A percentile compares a stretch with the other conserved stretches of the same genome.
phyloP scores from a whole-genome alignment of 2,888 invertebrate species.

The Chrysomela aeneicollis region DNA sequence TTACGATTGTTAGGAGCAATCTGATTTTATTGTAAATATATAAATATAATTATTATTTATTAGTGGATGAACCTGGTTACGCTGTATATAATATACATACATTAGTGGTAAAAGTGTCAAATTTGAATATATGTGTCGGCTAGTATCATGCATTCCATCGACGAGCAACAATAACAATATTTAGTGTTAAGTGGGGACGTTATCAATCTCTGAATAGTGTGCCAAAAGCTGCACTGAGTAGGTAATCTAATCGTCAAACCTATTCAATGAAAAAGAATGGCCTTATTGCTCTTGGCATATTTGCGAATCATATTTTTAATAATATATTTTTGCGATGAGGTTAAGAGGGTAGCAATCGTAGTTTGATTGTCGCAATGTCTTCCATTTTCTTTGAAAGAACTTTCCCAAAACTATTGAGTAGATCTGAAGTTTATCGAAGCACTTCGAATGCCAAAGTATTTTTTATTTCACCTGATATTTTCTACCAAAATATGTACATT shows the following conservation, averaged over 20 bases:
- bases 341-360: background rate
- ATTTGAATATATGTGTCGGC: background rate
- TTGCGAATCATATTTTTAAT: constrained; percentile 53
- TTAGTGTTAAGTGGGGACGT: background rate
- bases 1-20: background rate
- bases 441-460: no score
- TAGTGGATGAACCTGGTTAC: background rate
- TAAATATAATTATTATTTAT: background rate
- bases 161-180: background rate
- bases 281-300: constrained; percentile 55
- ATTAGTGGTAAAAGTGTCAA: background rate
- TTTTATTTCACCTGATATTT: no score
- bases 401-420: background rate
- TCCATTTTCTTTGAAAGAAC: background rate
- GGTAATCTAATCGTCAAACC: constrained; percentile 37
- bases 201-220: background rate
- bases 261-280: constrained; percentile 57
- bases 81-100: constrained; percentile 3
- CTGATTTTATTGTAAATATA: background rate
- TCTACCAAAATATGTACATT: no score
- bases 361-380: background rate
- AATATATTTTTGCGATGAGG: constrained; percentile 56
- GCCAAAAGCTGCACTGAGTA: background rate
- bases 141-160: constrained; percentile 2
- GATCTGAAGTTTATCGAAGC: no score